These are phyloP conservation scores for Prietella phreatophila DNA, from an alignment of 2,113 vertebrate genomes.

Conservation along the genomic window DNA sequence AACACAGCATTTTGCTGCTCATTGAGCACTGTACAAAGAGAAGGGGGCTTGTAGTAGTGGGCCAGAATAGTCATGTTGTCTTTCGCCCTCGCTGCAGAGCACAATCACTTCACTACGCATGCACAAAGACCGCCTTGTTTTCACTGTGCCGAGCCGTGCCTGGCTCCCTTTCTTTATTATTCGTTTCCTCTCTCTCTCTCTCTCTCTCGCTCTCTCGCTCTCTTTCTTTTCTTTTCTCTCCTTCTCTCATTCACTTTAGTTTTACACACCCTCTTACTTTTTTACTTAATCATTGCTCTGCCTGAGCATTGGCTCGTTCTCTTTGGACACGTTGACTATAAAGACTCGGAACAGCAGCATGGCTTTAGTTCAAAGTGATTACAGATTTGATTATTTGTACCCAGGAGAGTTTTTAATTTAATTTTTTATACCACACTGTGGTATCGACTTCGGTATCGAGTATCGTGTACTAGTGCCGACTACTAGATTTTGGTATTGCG, in stretches of 20 bases:
- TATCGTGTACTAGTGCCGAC: too few species aligned
- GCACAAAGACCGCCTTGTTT: constrained; percentile 49
- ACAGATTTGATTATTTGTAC: background rate
- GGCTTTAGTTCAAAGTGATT: background rate
- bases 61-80: constrained; percentile 35
- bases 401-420: too few species aligned
- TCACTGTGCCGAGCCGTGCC: constrained; percentile 23
- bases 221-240: background rate
- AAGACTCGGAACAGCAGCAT: background rate
- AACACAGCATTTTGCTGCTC: constrained; percentile 11
- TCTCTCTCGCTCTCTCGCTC: background rate
- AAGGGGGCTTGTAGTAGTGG: background rate
- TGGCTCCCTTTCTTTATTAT: constrained; percentile 16
- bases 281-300: constrained; percentile 1
- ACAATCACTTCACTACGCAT: constrained; percentile 31
- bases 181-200: background rate
- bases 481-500: too few species aligned
- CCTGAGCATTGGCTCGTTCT: background rate
- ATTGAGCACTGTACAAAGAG: background rate
- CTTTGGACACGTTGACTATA: background rate
- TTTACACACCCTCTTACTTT: constrained; percentile 39
- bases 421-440: too few species aligned
- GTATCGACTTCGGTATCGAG: too few species aligned
- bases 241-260: constrained; percentile 43
- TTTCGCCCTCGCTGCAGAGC: constrained; percentile 22